Conservation (phyloP, 2,113 vertebrate genomes). For the Epinephelus cyanopodus region DNA sequence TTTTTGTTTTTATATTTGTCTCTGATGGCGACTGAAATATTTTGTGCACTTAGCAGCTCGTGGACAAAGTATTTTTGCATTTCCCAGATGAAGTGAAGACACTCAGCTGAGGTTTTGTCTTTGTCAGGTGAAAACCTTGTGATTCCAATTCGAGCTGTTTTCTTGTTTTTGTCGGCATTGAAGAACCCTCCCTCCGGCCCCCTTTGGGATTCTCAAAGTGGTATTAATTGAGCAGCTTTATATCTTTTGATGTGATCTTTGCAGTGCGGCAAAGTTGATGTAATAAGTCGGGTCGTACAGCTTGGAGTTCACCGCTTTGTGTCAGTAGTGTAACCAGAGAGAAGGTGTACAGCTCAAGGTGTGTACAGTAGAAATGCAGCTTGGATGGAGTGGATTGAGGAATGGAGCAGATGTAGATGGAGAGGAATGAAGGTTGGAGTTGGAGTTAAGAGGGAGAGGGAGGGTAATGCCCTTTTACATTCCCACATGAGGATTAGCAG, state of each 20-base stretch:
- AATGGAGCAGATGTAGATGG: neutral
- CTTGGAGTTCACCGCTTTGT: neutral
- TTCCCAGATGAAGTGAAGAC: slow-evolving; percentile 3
- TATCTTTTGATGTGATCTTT: neutral
- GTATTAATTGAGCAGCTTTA: neutral
- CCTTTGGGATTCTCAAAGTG: neutral
- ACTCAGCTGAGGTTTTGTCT: slow-evolving; percentile 13
- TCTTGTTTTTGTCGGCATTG: neutral
- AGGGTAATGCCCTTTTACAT: slow-evolving; percentile 44
- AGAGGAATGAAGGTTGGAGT: slow-evolving; percentile 34
- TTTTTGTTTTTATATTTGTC: neutral
- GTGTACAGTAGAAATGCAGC: too few relatives aligned
- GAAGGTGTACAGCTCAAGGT: too few relatives aligned
- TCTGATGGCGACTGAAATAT: neutral
- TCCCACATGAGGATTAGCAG: slow-evolving; percentile 74
- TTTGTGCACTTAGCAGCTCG: neutral
- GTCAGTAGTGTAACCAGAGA: neutral
- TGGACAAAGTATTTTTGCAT: neutral
- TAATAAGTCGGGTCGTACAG: neutral
- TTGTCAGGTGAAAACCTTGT: slow-evolving; percentile 41
- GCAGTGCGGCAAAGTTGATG: neutral
- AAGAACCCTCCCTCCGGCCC: neutral
- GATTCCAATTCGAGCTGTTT: slow-evolving; percentile 45
- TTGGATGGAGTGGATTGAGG: neutral
- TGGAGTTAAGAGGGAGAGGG: slow-evolving; percentile 2